A percentile compares a stretch with the other conserved stretches of the same genome.
These are phyloP conservation scores for Dendrolimus kikuchii DNA, from an alignment of 1,140 invertebrate species.

Conservation along the genomic window DNA sequence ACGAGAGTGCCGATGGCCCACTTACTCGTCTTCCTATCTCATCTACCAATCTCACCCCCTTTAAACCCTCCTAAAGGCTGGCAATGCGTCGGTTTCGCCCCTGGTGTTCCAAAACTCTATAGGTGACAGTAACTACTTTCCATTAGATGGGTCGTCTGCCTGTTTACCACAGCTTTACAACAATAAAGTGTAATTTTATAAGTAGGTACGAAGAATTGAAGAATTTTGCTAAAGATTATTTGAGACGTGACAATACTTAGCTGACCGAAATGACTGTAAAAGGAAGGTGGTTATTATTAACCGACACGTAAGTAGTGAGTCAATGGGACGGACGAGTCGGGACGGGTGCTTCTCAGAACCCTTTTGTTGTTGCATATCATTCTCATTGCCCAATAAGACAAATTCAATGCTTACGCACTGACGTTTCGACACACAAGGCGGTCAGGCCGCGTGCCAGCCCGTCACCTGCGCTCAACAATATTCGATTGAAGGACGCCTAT, in stretches of 20 bases:
- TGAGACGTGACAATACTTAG: slow-evolving; percentile 25
- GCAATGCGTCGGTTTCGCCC: too few relatives aligned
- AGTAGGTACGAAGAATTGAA: background rate
- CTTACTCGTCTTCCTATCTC: too few relatives aligned
- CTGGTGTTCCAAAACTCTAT: too few relatives aligned
- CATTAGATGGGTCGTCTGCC: too few relatives aligned
- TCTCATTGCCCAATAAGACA: slow-evolving; percentile 59
- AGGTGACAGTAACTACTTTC: too few relatives aligned
- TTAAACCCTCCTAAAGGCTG: too few relatives aligned
- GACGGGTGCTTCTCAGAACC: slow-evolving; percentile 52
- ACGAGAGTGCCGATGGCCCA: too few relatives aligned
- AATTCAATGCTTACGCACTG: slow-evolving; percentile 29
- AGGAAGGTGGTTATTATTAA: slow-evolving; percentile 55
- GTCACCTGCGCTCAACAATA: too few relatives aligned
- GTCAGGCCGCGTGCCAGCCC: background rate
- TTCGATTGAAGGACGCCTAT: too few relatives aligned
- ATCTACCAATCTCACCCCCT: too few relatives aligned
- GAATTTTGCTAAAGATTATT: slow-evolving; percentile 9
- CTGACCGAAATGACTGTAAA: slow-evolving; percentile 36
- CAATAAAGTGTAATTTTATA: background rate
- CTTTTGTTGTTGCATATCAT: slow-evolving; percentile 64
- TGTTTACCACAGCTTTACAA: too few relatives aligned
- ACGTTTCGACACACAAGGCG: slow-evolving; percentile 9
- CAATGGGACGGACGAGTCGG: slow-evolving; percentile 48
- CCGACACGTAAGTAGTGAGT: slow-evolving; percentile 50